Conservation (phyloP, 2,797 vertebrate genomes). For the Microhierax caerulescens region DNA sequence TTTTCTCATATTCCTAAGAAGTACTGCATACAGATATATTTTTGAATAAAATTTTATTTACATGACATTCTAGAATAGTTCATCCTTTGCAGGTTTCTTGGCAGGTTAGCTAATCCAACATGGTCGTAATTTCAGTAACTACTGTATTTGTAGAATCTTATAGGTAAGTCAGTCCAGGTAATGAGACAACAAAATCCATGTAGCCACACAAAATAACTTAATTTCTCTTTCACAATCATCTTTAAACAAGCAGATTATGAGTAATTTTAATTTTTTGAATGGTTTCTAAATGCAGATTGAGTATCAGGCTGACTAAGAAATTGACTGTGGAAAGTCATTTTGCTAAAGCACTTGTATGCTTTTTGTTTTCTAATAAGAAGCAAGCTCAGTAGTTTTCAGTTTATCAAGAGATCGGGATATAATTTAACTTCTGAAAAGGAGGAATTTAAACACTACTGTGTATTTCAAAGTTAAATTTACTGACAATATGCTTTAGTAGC, state of each 20-base stretch:
- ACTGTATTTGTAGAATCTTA: not conserved
- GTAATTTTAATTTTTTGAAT: not conserved
- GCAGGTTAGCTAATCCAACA: not conserved
- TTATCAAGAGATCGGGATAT: not conserved
- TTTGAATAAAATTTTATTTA: not conserved
- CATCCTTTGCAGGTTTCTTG: not conserved
- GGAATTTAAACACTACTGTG: not conserved
- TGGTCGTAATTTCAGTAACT: not conserved
- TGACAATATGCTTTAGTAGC: not conserved
- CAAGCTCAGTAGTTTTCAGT: not conserved
- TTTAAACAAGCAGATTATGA: not conserved
- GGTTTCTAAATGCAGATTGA: not conserved
- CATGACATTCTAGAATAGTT: not conserved
- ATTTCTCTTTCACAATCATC: not conserved
- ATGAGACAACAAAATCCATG: not conserved
- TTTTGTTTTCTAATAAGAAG: not conserved
- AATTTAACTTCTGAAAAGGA: not conserved
- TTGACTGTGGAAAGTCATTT: not conserved
- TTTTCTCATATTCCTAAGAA: not conserved
- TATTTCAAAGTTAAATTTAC: slow-evolving; percentile 10
- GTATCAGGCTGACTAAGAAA: not conserved
- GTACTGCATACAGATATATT: not conserved
- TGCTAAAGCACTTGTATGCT: not conserved
- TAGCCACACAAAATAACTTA: not conserved
- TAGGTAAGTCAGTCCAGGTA: not conserved